phyloP scores from a whole-genome alignment of 2,113 vertebrate genomes.

The Leptobrachium ailaonicum region DNA sequence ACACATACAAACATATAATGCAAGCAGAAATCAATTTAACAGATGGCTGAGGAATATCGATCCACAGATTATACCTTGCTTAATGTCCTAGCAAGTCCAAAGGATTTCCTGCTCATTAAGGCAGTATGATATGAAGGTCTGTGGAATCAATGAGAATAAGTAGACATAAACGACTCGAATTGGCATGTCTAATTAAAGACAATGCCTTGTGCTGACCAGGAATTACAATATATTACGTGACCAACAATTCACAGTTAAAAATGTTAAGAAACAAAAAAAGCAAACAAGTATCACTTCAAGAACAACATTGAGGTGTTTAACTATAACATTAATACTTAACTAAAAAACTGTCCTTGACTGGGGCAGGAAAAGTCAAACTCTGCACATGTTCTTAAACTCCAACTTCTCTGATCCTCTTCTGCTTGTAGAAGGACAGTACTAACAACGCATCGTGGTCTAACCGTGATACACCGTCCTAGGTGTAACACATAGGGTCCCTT shows the following conservation, averaged over 20 bases:
- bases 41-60: slow-evolving; percentile 67
- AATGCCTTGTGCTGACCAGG: slow-evolving; percentile 24
- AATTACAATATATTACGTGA: slow-evolving; percentile 48
- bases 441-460: no score
- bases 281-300: neutral
- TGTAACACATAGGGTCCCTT: neutral
- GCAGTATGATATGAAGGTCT: slow-evolving; percentile 48
- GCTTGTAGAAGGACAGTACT: no score
- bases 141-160: slow-evolving; percentile 39
- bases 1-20: slow-evolving; percentile 53
- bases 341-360: no score
- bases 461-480: no score
- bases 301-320: slow-evolving; percentile 49
- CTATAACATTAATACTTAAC: slow-evolving; percentile 53
- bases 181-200: slow-evolving; percentile 47
- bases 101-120: slow-evolving; percentile 48
- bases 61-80: slow-evolving; percentile 57
- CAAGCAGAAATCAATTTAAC: slow-evolving; percentile 69
- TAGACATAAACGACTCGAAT: slow-evolving; percentile 30
- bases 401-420: no score
- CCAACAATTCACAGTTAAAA: slow-evolving; percentile 51
- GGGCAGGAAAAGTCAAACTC: no score
- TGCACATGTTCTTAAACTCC: no score
- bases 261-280: slow-evolving; percentile 21
- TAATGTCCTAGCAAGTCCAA: slow-evolving; percentile 59